phyloP scores from a whole-genome alignment of 2,888 invertebrate genomes.

The Pseudoips prasinana region DNA sequence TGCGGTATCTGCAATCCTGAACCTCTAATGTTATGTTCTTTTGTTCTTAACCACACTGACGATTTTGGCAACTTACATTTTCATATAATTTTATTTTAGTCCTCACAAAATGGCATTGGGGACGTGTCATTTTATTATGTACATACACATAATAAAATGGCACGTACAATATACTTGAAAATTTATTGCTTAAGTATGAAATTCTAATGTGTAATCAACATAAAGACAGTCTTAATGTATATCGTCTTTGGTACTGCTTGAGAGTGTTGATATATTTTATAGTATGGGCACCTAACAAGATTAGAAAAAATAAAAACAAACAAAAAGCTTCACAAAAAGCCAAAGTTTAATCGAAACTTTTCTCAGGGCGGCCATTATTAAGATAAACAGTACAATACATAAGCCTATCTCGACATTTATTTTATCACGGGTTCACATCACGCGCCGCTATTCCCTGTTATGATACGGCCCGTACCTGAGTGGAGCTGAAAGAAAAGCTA shows the following conservation, averaged over 20 bases:
- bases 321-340: conserved; percentile 48
- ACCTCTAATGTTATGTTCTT: neutral
- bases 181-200: no score
- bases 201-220: no score
- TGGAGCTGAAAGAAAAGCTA: conserved; percentile 82
- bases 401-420: conserved; percentile 82
- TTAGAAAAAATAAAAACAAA: conserved; percentile 34
- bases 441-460: conserved; percentile 82
- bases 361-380: conserved; percentile 79
- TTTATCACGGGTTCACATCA: conserved; percentile 82
- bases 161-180: no score
- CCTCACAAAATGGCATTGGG: no score
- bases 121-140: no score
- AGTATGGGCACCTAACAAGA: no score
- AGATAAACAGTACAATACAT: conserved; percentile 83
- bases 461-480: conserved; percentile 82
- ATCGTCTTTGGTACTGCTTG: no score
- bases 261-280: no score
- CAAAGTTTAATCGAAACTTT: conserved; percentile 77
- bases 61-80: neutral
- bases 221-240: no score
- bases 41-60: neutral
- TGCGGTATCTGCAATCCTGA: no score
- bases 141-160: no score
- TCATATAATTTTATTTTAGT: no score